Evolutionary conservation across 2,888 invertebrate species (phyloP).

Genomic region (Biston stratarius): DNA sequence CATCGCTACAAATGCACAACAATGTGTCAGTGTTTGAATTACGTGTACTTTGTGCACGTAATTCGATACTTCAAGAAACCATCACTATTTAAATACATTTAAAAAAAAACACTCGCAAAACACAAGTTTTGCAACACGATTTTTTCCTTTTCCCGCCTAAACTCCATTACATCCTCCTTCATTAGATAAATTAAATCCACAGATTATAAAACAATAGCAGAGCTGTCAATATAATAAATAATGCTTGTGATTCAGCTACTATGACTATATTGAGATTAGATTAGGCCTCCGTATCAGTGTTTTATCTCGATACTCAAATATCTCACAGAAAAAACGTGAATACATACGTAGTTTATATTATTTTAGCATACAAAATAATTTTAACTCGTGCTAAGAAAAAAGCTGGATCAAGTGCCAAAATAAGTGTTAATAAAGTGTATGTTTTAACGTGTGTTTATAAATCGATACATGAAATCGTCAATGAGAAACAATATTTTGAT

Average conservation of each 20-base stretch:
- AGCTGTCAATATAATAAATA: constrained; percentile 22
- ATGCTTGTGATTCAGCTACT: constrained; percentile 3
- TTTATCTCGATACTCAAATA: constrained; percentile 19
- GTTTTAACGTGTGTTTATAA: not conserved
- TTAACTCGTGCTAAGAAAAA: not conserved
- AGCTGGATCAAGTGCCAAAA: not conserved
- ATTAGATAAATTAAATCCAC: constrained; percentile 1
- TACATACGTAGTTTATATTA: constrained; percentile 19
- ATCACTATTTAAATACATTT: too few relatives aligned
- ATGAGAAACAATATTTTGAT: not conserved
- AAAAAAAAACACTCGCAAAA: too few relatives aligned
- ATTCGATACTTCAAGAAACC: too few relatives aligned
- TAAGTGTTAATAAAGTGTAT: not conserved
- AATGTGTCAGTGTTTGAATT: too few relatives aligned
- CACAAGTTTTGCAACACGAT: too few relatives aligned
- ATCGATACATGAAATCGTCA: not conserved
- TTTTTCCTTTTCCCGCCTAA: too few relatives aligned
- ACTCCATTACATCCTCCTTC: too few relatives aligned
- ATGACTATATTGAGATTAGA: constrained; percentile 22
- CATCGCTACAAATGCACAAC: too few relatives aligned
- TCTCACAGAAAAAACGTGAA: constrained; percentile 9
- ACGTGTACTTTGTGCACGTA: too few relatives aligned
- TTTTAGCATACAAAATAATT: not conserved
- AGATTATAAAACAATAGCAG: constrained; percentile 9
- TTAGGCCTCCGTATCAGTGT: constrained; percentile 11